These are phyloP conservation scores for Regulus satrapa DNA, from an alignment of 2,113 vertebrate species.

Conservation along the genomic window DNA sequence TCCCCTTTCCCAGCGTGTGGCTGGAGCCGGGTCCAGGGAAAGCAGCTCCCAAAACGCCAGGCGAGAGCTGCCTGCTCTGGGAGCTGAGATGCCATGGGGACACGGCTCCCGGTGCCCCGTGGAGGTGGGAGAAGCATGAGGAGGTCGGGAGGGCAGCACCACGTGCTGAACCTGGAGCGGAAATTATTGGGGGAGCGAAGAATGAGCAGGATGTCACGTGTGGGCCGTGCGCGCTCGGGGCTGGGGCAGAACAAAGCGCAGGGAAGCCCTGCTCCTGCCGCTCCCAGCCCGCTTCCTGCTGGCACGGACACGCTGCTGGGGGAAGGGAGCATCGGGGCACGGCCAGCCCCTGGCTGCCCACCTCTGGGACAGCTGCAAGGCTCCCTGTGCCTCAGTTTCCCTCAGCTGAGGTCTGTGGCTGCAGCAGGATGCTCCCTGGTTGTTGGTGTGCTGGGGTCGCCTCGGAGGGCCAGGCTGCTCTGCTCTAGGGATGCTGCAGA, in stretches of 20 bases:
- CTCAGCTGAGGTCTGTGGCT: rapidly evolving
- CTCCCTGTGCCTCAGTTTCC: background rate
- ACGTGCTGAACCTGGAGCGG: background rate
- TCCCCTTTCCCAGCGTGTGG: background rate
- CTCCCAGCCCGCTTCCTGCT: conserved; percentile 43
- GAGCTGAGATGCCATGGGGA: background rate
- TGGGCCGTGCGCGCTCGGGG: background rate
- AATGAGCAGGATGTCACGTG: conserved; percentile 55
- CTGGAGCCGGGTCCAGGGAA: rapidly evolving
- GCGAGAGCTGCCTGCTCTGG: background rate
- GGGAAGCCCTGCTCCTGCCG: conserved; percentile 26
- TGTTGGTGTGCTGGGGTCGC: background rate
- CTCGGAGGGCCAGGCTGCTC: background rate
- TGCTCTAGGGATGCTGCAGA: background rate
- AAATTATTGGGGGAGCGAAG: background rate
- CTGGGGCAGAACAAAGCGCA: conserved; percentile 40
- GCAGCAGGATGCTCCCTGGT: background rate
- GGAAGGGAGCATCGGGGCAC: background rate
- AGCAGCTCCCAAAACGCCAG: rapidly evolving
- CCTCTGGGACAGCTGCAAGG: background rate
- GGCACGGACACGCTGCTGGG: background rate
- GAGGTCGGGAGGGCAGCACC: background rate
- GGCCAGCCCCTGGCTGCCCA: rapidly evolving
- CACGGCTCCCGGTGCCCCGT: rapidly evolving
- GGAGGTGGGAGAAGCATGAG: background rate